Percentiles rank a stretch among this genome's conserved stretches.
Conservation (phyloP, 2,888 invertebrate species). For the Cantharis flavilabris region DNA sequence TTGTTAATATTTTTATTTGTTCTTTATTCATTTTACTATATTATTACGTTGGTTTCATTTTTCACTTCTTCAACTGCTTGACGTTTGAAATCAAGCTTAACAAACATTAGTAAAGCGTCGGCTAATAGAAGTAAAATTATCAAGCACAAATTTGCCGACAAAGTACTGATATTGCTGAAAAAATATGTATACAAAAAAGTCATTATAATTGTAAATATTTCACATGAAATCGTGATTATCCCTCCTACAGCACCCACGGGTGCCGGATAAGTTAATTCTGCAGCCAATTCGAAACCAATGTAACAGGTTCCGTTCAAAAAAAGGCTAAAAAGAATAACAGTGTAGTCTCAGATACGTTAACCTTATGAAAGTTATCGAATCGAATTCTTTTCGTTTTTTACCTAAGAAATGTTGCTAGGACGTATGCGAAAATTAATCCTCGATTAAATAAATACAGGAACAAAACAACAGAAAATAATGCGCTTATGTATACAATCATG, state of each 20-base stretch:
- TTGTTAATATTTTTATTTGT: too few relatives aligned
- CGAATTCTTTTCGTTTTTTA: too few relatives aligned
- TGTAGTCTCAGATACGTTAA: too few relatives aligned
- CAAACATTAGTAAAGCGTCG: constrained; percentile 31
- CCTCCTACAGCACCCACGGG: constrained; percentile 95
- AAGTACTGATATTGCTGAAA: constrained; percentile 35
- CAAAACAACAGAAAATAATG: neutral
- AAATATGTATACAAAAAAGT: constrained; percentile 39
- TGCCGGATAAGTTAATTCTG: constrained; percentile 93
- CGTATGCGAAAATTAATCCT: neutral
- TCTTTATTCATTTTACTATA: neutral
- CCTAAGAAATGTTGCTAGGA: neutral
- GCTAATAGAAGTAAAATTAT: constrained; percentile 27
- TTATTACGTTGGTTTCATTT: neutral
- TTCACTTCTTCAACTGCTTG: constrained; percentile 8
- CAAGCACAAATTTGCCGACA: constrained; percentile 33
- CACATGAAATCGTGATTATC: constrained; percentile 77
- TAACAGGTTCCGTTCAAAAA: constrained; percentile 96
- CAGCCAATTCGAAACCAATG: constrained; percentile 94
- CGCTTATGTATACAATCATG: neutral
- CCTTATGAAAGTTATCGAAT: too few relatives aligned
- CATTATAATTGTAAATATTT: constrained; percentile 39
- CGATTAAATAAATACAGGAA: neutral
- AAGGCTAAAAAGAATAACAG: constrained; percentile 66
- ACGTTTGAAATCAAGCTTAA: constrained; percentile 38